These are phyloP conservation scores for Sepiola atlantica DNA, from an alignment of 2,888 invertebrate species.

Conservation along the genomic window DNA sequence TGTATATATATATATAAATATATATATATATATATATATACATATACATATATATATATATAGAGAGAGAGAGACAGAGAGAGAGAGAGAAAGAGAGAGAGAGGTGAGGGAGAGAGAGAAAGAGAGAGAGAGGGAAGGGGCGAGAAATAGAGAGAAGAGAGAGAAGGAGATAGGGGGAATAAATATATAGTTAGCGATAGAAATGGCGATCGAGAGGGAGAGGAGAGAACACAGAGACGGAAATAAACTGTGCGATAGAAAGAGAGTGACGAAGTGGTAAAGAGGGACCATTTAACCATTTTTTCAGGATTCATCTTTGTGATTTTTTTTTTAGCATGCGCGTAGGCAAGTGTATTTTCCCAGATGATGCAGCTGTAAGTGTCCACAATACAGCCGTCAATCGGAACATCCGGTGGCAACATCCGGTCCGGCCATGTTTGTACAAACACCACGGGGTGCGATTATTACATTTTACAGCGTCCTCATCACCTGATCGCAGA, in stretches of 20 bases:
- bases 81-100: too few species aligned
- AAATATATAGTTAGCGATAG: background rate
- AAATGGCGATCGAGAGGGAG: background rate
- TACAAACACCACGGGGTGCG: background rate
- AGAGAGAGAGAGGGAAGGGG: too few species aligned
- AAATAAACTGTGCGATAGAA: background rate
- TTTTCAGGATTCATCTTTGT: background rate
- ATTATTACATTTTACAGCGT: background rate
- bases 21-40: too few species aligned
- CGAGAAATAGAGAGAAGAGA: too few species aligned
- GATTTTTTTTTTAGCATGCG: background rate
- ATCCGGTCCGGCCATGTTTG: slow-evolving; percentile 20
- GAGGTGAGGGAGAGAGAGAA: too few species aligned
- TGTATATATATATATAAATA: too few species aligned
- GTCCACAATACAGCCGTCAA: background rate
- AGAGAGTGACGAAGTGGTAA: background rate
- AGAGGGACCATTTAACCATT: background rate
- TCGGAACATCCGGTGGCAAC: background rate
- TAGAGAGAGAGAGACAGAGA: too few species aligned
- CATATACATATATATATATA: too few species aligned
- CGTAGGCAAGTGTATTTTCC: background rate
- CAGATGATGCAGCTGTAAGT: background rate
- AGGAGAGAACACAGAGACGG: background rate
- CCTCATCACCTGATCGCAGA: background rate
- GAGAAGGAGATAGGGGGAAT: too few species aligned